Base-by-base conservation (phyloP, 2,888 invertebrate species). In the Ormyrus pomaceus region DNA sequence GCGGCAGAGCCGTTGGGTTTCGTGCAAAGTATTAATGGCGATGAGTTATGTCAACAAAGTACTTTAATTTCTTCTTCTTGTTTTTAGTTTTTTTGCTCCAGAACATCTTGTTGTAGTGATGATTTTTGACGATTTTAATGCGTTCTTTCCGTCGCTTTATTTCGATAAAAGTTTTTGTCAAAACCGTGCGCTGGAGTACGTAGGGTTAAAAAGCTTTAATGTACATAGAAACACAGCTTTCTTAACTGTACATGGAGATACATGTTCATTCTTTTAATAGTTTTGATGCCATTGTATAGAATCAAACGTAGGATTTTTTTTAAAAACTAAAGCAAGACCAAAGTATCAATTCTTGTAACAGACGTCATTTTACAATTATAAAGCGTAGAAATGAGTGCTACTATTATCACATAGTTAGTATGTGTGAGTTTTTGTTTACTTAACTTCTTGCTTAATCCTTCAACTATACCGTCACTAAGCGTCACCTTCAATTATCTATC, bases 1-100 rank as follows among this genome's bases (percentile, higher is more conserved):
- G 82, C n/a, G 80, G 82, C 51, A 80, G 82, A 56, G 11, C 75
- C 4, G 77, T 56, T 2, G 59, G 51, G 5, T 80, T 56, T 46
- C 79, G 79, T 6, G n/a, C 48, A 4, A 81, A 81, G 8, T 81
- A 70, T 64, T 77, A 77, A 74, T 34, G 34, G 2, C 34, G 34
- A 34, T 34, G 34, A 34, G 34, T 34, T 34, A 34, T 34, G 34
- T 34, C 34, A 34, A 64, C 46, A 5, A 19, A 6, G 6, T 59
- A 53, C 46, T 4, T 50, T 8, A 34, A 9, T 56, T n/a, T 34
- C 2, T 66, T 65, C 34, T 50, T 51, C 9, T 11, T 19, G 13
- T 13, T 55, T 66, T 50, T 50, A 5, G 56, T n/a, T 48, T 51
- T n/a, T 58, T 59, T 59, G 66, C 59, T 8, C n/a, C 55, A 53